phyloP scores from a whole-genome alignment of 2,797 vertebrate genomes.

The Lacerta agilis region DNA sequence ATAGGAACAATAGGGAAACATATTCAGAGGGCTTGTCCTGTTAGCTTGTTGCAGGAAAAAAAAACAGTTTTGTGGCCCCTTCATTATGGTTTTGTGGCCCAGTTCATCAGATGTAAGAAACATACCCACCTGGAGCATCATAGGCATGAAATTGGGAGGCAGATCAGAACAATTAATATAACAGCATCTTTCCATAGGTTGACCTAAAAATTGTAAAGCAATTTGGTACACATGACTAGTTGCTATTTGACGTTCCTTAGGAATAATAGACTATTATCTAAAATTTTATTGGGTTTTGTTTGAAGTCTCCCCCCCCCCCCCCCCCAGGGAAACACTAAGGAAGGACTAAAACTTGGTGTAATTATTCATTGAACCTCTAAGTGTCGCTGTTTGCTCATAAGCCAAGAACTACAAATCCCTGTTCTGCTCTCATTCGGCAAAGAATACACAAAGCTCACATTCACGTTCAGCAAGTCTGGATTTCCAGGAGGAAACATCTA shows the following conservation, averaged over 20 bases:
- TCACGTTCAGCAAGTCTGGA: neutral
- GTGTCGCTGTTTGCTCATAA: constrained; percentile 66
- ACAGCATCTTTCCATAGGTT: neutral
- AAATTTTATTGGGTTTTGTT: neutral
- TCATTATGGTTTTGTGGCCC: too few relatives aligned
- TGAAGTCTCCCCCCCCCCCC: neutral
- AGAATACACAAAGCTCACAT: constrained; percentile 19
- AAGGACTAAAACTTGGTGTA: constrained; percentile 29
- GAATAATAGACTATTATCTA: neutral
- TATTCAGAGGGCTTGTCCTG: too few relatives aligned
- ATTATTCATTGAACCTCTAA: constrained; percentile 61
- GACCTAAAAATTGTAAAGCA: neutral
- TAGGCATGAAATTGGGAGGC: too few relatives aligned
- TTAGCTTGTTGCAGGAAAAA: too few relatives aligned
- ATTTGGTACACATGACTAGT: neutral
- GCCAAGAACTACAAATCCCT: neutral
- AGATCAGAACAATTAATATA: too few relatives aligned
- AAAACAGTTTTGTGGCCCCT: too few relatives aligned
- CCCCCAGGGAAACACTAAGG: neutral
- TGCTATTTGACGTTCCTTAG: neutral
- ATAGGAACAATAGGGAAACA: too few relatives aligned
- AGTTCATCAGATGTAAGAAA: too few relatives aligned
- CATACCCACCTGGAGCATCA: too few relatives aligned
- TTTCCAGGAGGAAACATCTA: neutral
- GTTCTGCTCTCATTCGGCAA: neutral